Evolutionary conservation across 2,797 vertebrate species (phyloP).

Genomic region (Labeo calbasu): DNA sequence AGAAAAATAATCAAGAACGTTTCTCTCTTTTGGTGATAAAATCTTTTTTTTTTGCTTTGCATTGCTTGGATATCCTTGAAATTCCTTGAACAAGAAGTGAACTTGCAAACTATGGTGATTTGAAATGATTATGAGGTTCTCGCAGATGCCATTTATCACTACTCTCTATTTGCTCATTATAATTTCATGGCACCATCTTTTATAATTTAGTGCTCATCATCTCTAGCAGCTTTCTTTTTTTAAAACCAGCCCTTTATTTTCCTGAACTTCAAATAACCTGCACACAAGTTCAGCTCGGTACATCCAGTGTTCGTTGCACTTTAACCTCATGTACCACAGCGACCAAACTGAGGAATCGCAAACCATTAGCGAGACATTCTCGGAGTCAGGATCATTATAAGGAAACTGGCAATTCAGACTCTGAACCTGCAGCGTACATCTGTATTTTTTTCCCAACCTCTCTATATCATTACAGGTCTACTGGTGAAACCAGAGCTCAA

Average conservation of each 20-base stretch:
- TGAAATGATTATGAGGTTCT: constrained; percentile 6
- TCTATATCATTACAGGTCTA: constrained; percentile 43
- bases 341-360: constrained; percentile 11
- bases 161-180: constrained; percentile 20
- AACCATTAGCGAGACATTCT: constrained; percentile 17
- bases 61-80: neutral
- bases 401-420: constrained; percentile 34
- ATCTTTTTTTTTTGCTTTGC: neutral
- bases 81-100: neutral
- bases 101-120: neutral
- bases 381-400: constrained; percentile 37
- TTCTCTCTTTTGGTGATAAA: neutral
- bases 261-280: neutral
- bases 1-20: neutral
- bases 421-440: neutral
- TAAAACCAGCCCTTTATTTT: constrained; percentile 9
- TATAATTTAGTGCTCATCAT: constrained; percentile 29
- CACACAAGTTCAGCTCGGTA: neutral
- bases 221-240: neutral
- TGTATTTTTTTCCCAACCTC: constrained; percentile 11
- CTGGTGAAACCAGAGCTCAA: constrained; percentile 42
- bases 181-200: constrained; percentile 33
- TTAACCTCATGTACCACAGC: neutral
- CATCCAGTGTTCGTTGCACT: neutral
- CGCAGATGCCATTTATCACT: constrained; percentile 16